Percentiles rank a stretch among this genome's conserved stretches.
phyloP scores from a whole-genome alignment of 2,797 vertebrate species.

The Typhlichthys eigenmanni region DNA sequence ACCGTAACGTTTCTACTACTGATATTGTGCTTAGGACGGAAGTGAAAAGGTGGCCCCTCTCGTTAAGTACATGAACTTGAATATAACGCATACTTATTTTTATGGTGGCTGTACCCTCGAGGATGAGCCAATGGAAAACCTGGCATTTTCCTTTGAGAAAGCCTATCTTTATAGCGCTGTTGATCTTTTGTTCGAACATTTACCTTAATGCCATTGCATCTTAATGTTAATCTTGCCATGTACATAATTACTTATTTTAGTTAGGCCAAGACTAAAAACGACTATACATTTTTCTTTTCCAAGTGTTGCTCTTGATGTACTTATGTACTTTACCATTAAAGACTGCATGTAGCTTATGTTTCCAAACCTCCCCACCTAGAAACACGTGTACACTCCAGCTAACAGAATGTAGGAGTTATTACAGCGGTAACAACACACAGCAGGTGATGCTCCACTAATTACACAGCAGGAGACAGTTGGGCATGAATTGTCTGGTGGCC shows the following conservation, averaged over 20 bases:
- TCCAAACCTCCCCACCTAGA: conserved; percentile 12
- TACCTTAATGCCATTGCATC: no score
- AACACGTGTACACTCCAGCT: no score
- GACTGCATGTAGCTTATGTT: conserved; percentile 28
- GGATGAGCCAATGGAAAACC: conserved; percentile 4
- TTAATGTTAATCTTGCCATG: conserved; percentile 21
- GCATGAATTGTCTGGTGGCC: no score
- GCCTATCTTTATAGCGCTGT: no score
- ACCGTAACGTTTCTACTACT: conserved; percentile 40
- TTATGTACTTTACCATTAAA: conserved; percentile 46
- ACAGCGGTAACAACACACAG: background rate
- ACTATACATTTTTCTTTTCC: conserved; percentile 51
- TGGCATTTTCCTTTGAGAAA: background rate
- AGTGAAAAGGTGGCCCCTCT: conserved; percentile 26
- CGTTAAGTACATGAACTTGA: conserved; percentile 4
- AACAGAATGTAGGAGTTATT: background rate
- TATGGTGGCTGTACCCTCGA: conserved; percentile 25
- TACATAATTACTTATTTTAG: conserved; percentile 56
- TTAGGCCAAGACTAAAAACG: conserved; percentile 24
- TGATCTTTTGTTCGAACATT: no score
- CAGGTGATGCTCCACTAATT: conserved; percentile 6
- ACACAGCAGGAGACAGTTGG: background rate
- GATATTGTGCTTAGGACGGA: conserved; percentile 25
- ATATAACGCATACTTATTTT: conserved; percentile 17
- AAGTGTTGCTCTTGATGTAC: conserved; percentile 39